Conservation (phyloP, 2,113 vertebrate genomes). For the Sceloporus undulatus region DNA sequence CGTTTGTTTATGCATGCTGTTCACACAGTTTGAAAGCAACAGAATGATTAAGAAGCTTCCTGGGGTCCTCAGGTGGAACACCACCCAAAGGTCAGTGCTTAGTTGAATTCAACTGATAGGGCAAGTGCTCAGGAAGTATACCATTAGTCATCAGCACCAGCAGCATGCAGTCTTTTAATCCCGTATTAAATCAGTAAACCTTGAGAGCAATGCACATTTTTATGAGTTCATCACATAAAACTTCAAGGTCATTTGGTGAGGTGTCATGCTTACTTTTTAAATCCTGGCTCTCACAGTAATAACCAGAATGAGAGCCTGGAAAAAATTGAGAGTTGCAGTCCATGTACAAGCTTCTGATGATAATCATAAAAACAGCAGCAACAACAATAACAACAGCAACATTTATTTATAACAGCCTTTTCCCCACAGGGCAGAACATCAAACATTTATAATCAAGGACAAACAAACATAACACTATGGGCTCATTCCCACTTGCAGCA, state of each 20-base stretch:
- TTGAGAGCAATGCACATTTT: constrained; percentile 46
- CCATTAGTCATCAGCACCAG: neutral
- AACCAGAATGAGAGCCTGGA: neutral
- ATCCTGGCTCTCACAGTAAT: neutral
- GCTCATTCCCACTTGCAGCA: no score
- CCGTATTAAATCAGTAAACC: constrained; percentile 43
- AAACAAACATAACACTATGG: no score
- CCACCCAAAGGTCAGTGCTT: constrained; percentile 41
- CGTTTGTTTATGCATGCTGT: constrained; percentile 33
- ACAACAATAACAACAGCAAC: no score
- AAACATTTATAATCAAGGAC: no score
- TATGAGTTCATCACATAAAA: neutral
- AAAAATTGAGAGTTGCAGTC: no score
- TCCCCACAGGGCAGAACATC: no score
- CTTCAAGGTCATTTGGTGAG: neutral
- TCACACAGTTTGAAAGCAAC: constrained; percentile 48
- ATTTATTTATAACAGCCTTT: no score
- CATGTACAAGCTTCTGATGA: no score
- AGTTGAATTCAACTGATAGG: constrained; percentile 42
- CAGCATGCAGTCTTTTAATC: constrained; percentile 53
- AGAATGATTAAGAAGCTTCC: constrained; percentile 50
- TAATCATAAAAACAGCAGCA: no score
- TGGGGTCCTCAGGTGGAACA: constrained; percentile 43
- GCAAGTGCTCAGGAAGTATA: neutral
- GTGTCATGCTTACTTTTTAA: neutral